Evolutionary conservation across 2,888 invertebrate genomes (phyloP), one percentile per base, ranked within the genome.

Genomic region (Cerastis leucographa): DNA sequence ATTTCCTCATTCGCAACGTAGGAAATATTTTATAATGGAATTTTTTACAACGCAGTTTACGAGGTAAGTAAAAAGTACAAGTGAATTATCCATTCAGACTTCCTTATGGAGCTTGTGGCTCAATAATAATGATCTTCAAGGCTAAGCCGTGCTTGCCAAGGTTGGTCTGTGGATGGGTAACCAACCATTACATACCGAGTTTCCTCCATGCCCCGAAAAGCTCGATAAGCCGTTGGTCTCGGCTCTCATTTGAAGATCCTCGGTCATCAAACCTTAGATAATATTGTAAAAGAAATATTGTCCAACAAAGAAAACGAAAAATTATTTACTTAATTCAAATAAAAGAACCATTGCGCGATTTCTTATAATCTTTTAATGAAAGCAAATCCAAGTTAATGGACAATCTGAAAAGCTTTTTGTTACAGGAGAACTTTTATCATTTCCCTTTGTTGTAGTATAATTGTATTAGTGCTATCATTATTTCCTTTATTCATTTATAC

Each of bases 1-100:
- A 66, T 77, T 75, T 77, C 77, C 51, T 65, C 9, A 65, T 66
- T 46, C 25, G 22, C 51, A 75, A 46, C 35, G 74, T 2, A 76
- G 3, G 22, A 64, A 44, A 64, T 64, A 64, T 51, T 35, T 76
- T 51, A 76, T 17, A 1, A 25, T 51, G 7, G 51, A 25, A 1
- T 17, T 51, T 77, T 74, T 49, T 62, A 19, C 7, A 25, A 2
- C 22, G 29, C 8, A 14, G 5, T 42, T 5, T 14, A 25, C 25
- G n/a, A 35, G 35, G 19, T 42, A n/a, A 35, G 3, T 22, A 35
- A 0, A 29, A 42, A 51, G 3, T n/a, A 29, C 14, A 22, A 75
- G 5, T 2, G 35, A 56, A 73, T 25, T 59, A 22, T 61, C 35
- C 35, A 29, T 4, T 3, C 29, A 29, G 29, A 61, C 5, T 61